Evolutionary conservation across 2,797 vertebrate species (phyloP).

Genomic region (Sciurus vulgaris): DNA sequence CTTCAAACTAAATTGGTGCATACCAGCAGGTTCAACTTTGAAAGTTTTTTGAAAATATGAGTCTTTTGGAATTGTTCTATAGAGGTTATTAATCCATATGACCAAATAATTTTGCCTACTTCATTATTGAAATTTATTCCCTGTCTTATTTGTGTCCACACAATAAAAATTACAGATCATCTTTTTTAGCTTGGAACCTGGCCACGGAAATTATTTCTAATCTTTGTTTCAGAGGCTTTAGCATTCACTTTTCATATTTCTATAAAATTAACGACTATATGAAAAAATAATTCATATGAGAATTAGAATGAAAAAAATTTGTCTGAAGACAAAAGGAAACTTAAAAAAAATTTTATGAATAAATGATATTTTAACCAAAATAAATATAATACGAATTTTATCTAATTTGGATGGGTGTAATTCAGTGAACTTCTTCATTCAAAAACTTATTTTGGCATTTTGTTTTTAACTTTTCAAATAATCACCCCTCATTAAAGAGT

Average conservation of each 20-base stretch:
- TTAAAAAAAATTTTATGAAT: background rate
- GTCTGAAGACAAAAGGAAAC: constrained; percentile 65
- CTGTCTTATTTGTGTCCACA: background rate
- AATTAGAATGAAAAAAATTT: background rate
- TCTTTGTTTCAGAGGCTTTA: background rate
- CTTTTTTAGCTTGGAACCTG: background rate
- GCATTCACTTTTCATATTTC: background rate
- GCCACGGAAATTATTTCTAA: background rate
- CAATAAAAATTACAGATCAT: background rate
- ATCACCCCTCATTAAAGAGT: background rate
- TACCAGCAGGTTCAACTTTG: no score
- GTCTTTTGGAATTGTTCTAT: constrained; percentile 68
- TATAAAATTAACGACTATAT: background rate
- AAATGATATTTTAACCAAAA: constrained; percentile 69
- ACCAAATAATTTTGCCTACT: background rate
- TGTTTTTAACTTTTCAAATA: constrained; percentile 30
- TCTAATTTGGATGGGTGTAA: constrained; percentile 56
- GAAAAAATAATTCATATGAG: background rate
- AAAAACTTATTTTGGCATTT: constrained; percentile 16
- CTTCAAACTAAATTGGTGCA: no score
- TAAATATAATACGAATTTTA: constrained; percentile 62
- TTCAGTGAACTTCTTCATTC: background rate
- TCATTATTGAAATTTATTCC: background rate
- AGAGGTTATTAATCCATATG: rapidly evolving
- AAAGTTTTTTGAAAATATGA: background rate